phyloP scores from a whole-genome alignment of 1,140 invertebrate genomes.

The Drosophila tristis region DNA sequence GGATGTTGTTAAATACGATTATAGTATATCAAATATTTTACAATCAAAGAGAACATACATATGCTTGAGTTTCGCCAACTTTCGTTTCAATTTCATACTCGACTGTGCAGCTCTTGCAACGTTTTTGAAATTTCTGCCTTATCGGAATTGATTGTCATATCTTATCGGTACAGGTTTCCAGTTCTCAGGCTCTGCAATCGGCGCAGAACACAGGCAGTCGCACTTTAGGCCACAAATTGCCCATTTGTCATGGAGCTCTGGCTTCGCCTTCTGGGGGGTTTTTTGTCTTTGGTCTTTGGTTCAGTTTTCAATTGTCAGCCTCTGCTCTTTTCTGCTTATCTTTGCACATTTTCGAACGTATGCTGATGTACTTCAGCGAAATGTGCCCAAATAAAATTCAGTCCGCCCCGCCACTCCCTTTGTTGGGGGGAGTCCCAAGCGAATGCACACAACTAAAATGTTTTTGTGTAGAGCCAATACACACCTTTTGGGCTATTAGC shows the following conservation, averaged over 20 bases:
- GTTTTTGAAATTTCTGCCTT: conserved; percentile 27
- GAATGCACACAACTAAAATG: conserved; percentile 8
- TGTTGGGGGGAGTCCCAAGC: conserved; percentile 45
- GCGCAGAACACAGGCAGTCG: conserved; percentile 15
- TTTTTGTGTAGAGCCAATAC: conserved; percentile 1
- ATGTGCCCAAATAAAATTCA: conserved; percentile 14
- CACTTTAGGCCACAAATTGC: conserved; percentile 51
- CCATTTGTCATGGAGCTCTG: conserved; percentile 28
- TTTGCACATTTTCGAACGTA: conserved; percentile 62
- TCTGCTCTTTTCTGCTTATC: conserved; percentile 62
- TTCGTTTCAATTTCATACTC: not conserved
- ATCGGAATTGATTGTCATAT: conserved; percentile 34
- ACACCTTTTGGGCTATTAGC: not conserved
- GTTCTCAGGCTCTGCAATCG: conserved; percentile 11
- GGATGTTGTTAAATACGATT: too few relatives aligned
- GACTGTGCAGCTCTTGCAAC: conserved; percentile 12
- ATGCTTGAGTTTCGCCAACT: not conserved
- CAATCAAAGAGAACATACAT: too few relatives aligned
- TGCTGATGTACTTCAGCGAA: conserved; percentile 1
- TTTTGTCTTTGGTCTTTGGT: conserved; percentile 13
- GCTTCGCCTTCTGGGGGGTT: not conserved
- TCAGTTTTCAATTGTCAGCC: not conserved
- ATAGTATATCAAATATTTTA: too few relatives aligned
- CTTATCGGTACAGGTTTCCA: conserved; percentile 36
- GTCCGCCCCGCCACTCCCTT: conserved; percentile 3